phyloP scores from a whole-genome alignment of 2,888 invertebrate genomes.

The Falcaria lacertinaria region DNA sequence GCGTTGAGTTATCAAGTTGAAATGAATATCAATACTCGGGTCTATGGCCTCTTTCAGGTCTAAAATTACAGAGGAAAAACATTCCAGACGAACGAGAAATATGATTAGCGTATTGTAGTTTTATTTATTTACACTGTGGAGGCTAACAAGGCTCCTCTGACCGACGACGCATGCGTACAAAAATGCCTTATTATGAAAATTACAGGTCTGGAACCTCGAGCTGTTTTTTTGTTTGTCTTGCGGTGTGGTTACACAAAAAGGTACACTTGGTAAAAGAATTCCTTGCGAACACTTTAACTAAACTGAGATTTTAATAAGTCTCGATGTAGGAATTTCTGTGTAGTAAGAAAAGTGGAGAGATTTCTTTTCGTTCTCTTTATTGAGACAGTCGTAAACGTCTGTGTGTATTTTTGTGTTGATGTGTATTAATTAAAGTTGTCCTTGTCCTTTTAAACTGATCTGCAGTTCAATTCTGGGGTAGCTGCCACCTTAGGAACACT shows the following conservation, averaged over 20 bases:
- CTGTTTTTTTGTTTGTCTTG: neutral
- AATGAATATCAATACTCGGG: too few species aligned
- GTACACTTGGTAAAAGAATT: neutral
- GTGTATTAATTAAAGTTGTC: too few species aligned
- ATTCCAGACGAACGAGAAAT: constrained; percentile 31
- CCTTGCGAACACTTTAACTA: neutral
- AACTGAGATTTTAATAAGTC: neutral
- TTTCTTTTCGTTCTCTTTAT: too few species aligned
- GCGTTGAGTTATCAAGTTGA: too few species aligned
- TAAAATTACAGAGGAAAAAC: constrained; percentile 24
- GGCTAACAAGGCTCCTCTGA: neutral
- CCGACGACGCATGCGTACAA: neutral
- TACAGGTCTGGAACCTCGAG: neutral
- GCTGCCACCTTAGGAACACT: too few species aligned
- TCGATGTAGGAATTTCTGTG: too few species aligned
- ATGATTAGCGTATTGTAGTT: constrained; percentile 46
- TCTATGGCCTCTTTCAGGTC: too few species aligned
- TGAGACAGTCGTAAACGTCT: too few species aligned
- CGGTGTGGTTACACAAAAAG: neutral
- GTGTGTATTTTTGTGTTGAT: too few species aligned
- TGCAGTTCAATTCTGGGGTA: too few species aligned
- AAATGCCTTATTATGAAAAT: constrained; percentile 1
- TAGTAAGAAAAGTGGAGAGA: too few species aligned
- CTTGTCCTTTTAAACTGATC: too few species aligned
- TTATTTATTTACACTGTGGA: constrained; percentile 34